Conservation (phyloP, 2,797 vertebrate genomes). For the Amphiprion clarkii region DNA sequence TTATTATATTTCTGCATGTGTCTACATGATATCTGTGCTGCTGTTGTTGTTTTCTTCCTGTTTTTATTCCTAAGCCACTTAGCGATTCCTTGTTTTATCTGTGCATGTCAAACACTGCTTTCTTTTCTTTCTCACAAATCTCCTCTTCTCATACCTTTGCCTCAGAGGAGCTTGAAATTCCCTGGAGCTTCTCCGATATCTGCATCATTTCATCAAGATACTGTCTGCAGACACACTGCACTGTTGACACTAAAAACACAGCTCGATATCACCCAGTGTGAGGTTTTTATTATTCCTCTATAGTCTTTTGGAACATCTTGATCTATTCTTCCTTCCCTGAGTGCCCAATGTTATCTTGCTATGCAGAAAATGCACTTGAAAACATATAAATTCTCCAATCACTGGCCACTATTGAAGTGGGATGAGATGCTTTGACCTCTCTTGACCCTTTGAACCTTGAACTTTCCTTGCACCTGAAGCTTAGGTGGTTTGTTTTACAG, state of each 20-base stretch:
- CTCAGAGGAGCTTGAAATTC: slow-evolving; percentile 4
- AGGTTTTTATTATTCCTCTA: slow-evolving; percentile 22
- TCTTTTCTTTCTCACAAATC: slow-evolving; percentile 65
- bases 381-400: not conserved
- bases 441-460: slow-evolving; percentile 1
- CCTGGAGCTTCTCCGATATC: slow-evolving; percentile 55
- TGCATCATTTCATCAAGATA: slow-evolving; percentile 15
- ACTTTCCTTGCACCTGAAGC: not conserved
- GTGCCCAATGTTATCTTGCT: not conserved
- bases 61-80: not conserved
- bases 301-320: not conserved
- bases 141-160: slow-evolving; percentile 47
- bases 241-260: slow-evolving; percentile 54
- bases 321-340: slow-evolving; percentile 1
- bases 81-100: not conserved
- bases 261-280: slow-evolving; percentile 11
- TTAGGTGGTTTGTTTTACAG: not conserved
- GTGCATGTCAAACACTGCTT: not conserved
- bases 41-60: not conserved
- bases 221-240: not conserved
- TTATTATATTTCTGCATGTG: too few species aligned
- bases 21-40: not conserved
- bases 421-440: slow-evolving; percentile 5
- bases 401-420: slow-evolving; percentile 1
- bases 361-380: slow-evolving; percentile 8